Percentiles rank a stretch among this genome's conserved stretches.
These are phyloP conservation scores for Pongo abelii DNA, from an alignment of 2,113 vertebrate species.

Conservation along the genomic window DNA sequence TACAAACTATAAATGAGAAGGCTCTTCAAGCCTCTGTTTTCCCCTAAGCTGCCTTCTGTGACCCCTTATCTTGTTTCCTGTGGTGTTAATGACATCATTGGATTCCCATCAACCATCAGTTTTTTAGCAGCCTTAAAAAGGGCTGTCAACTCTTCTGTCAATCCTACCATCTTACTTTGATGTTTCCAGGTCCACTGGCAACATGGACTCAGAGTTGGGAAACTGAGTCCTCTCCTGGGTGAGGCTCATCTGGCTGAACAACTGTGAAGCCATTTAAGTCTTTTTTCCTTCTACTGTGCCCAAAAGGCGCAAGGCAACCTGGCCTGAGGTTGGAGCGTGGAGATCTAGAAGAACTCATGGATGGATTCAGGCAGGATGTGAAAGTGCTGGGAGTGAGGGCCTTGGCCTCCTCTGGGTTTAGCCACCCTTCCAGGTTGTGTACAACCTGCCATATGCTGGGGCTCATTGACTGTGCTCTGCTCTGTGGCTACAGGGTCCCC, in stretches of 20 bases:
- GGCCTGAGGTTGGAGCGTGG: background rate
- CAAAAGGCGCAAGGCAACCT: background rate
- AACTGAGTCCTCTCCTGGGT: background rate
- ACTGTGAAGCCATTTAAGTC: background rate
- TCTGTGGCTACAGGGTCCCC: background rate
- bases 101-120: background rate
- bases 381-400: background rate
- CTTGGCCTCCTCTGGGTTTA: background rate
- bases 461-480: background rate
- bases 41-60: background rate
- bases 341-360: background rate
- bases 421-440: background rate
- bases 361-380: background rate
- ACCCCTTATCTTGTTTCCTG: constrained; percentile 10
- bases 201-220: background rate
- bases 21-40: background rate
- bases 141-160: background rate
- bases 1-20: background rate
- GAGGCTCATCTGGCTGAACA: background rate
- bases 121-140: background rate
- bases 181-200: background rate
- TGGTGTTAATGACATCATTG: background rate
- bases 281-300: background rate
- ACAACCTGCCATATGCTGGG: background rate
- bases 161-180: background rate